These are phyloP conservation scores for Agrochola lota DNA, from an alignment of 2,888 invertebrate species.

Conservation along the genomic window DNA sequence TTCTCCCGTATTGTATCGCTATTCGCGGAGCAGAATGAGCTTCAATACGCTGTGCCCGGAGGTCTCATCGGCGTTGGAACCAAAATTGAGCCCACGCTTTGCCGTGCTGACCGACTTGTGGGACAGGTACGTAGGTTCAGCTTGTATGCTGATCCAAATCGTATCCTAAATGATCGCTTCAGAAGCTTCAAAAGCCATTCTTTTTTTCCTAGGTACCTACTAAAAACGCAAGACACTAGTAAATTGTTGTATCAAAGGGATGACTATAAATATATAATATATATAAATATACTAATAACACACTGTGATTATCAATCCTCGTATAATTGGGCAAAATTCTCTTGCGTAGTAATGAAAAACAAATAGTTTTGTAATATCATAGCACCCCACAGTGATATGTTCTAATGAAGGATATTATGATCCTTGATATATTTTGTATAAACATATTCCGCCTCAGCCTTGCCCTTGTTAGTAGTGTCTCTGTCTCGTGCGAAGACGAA, in stretches of 20 bases:
- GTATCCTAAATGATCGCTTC: not conserved
- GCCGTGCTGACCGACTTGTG: constrained; percentile 99
- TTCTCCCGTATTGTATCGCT: constrained; percentile 99
- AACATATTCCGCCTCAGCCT: not conserved
- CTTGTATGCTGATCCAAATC: not conserved
- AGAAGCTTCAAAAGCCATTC: too few relatives aligned
- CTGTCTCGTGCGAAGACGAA: constrained; percentile 18
- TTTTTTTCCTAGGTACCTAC: not conserved
- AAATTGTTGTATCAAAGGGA: not conserved
- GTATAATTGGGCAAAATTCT: not conserved
- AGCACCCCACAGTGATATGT: not conserved
- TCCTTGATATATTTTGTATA: not conserved
- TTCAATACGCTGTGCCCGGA: constrained; percentile 99
- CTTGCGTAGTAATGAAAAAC: not conserved
- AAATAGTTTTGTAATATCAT: not conserved
- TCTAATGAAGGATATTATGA: not conserved
- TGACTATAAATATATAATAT: too few relatives aligned
- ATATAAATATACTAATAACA: not conserved
- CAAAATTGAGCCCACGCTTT: constrained; percentile 99
- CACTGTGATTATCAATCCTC: not conserved
- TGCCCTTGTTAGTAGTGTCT: constrained; percentile 9
- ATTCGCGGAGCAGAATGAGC: constrained; percentile 99
- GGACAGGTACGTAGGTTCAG: constrained; percentile 92
- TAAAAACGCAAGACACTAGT: not conserved
- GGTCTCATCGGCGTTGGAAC: constrained; percentile 99